Evolutionary conservation across 2,113 vertebrate genomes (phyloP).

Genomic region (Saimiri boliviensis): DNA sequence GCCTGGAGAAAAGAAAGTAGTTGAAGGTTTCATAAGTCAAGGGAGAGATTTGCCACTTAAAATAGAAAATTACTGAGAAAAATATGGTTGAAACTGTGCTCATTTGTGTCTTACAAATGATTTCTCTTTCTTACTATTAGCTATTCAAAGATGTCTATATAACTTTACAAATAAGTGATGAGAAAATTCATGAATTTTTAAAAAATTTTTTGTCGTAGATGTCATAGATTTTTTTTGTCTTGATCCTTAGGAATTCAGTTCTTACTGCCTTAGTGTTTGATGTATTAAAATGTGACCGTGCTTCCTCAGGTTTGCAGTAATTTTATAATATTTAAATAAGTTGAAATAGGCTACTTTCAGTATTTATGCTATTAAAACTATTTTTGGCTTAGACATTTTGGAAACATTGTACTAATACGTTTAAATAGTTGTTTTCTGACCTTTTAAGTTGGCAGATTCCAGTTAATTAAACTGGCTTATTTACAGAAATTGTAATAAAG

Average conservation of each 20-base stretch:
- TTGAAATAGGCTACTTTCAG: not conserved
- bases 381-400: not conserved
- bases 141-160: not conserved
- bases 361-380: not conserved
- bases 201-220: not conserved
- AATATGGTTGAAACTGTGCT: not conserved
- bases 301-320: not conserved
- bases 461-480: not conserved
- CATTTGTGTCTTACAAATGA: not conserved
- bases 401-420: not conserved
- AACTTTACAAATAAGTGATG: not conserved
- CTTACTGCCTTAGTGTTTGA: not conserved
- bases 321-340: not conserved
- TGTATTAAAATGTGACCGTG: not conserved
- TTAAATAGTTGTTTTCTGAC: not conserved
- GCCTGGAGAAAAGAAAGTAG: conserved; percentile 39
- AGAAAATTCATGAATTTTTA: not conserved
- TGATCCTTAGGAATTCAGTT: not conserved
- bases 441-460: not conserved
- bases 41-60: conserved; percentile 27
- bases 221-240: not conserved
- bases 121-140: not conserved
- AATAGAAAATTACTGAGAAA: not conserved
- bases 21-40: conserved; percentile 60
- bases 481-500: not conserved